phyloP scores from a whole-genome alignment of 1,140 invertebrate species.

The Drosophila mojavensis region DNA sequence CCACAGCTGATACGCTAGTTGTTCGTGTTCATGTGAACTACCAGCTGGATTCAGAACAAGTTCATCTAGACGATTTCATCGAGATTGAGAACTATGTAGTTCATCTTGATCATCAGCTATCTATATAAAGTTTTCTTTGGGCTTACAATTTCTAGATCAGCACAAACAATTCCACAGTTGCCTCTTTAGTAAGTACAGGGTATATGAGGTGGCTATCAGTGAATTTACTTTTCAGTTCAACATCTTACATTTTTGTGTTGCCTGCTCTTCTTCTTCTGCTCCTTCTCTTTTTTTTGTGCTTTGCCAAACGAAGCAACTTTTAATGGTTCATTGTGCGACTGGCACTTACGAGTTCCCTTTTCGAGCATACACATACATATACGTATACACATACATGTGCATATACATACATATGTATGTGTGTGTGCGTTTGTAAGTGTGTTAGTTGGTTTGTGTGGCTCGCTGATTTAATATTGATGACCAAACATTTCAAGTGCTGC shows the following conservation, averaged over 20 bases:
- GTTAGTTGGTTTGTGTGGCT: slow-evolving; percentile 53
- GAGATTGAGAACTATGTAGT: no score
- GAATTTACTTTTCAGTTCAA: neutral
- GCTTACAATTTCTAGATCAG: neutral
- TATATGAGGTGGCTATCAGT: neutral
- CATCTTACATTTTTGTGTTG: slow-evolving; percentile 24
- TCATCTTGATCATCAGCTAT: no score
- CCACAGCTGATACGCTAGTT: no score
- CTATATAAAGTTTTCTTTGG: neutral
- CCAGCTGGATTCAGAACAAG: no score
- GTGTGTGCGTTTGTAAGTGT: slow-evolving; percentile 33
- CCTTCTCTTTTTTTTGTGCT: slow-evolving; percentile 9
- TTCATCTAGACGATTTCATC: no score
- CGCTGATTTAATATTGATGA: slow-evolving; percentile 79
- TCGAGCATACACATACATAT: slow-evolving; percentile 10
- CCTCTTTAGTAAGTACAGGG: slow-evolving; percentile 4
- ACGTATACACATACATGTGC: neutral
- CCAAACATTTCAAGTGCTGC: slow-evolving; percentile 78
- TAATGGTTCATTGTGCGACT: slow-evolving; percentile 76
- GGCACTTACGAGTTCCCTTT: slow-evolving; percentile 51
- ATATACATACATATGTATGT: slow-evolving; percentile 14
- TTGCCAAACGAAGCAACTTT: slow-evolving; percentile 72
- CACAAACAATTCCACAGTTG: neutral
- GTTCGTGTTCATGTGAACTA: no score
- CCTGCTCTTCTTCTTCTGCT: neutral